phyloP scores from a whole-genome alignment of 2,797 vertebrate species.

The Heterohyrax brucei region DNA sequence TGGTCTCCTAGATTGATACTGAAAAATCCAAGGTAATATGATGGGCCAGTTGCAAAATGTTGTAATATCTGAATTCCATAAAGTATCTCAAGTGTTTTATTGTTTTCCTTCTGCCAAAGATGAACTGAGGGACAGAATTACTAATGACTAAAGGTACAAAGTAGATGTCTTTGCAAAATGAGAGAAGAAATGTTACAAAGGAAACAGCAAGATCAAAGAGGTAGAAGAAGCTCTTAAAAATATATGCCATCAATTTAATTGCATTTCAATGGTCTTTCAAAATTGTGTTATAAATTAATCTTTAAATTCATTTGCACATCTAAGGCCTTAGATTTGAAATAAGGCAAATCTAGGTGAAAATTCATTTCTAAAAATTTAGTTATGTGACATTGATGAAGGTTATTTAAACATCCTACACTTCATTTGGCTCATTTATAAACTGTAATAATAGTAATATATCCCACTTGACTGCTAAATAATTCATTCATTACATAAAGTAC shows the following conservation, averaged over 20 bases:
- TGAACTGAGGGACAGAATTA: constrained; percentile 72
- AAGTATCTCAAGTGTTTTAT: constrained; percentile 76
- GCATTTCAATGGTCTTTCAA: constrained; percentile 25
- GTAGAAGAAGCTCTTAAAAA: constrained; percentile 61
- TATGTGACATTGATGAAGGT: neutral
- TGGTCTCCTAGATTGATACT: constrained; percentile 54
- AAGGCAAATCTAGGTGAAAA: neutral
- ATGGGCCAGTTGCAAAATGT: constrained; percentile 38
- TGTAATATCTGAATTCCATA: constrained; percentile 81
- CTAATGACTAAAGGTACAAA: constrained; percentile 63
- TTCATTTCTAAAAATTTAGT: neutral
- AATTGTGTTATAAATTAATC: constrained; percentile 57
- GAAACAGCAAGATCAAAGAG: constrained; percentile 64
- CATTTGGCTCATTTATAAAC: neutral
- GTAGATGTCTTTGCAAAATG: constrained; percentile 70
- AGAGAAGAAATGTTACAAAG: constrained; percentile 64
- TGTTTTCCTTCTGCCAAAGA: constrained; percentile 76
- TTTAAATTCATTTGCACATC: neutral
- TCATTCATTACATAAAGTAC: neutral
- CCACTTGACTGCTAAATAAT: neutral
- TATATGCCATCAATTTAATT: constrained; percentile 60
- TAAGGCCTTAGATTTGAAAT: neutral
- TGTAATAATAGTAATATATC: neutral
- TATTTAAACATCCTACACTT: neutral
- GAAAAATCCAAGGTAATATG: constrained; percentile 30